Evolutionary conservation across 2,888 invertebrate species (phyloP), one percentile per base, ranked within the genome.

Genomic region (Nysson spinosus): DNA sequence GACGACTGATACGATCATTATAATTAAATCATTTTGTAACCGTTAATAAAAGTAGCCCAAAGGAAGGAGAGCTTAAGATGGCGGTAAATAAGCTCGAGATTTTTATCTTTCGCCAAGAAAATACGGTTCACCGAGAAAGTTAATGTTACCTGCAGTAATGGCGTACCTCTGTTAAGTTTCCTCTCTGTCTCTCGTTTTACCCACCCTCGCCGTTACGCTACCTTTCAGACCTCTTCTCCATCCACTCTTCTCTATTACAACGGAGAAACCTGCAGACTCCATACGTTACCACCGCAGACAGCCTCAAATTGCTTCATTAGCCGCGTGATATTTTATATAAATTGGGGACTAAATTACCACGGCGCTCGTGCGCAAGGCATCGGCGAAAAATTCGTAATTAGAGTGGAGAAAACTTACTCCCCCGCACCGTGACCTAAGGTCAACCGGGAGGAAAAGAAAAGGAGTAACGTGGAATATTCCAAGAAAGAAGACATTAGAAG

Each of bases 241-340:
- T 44, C 56, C 46, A 34, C 55, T 63, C 72, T 76, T 78, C 80
- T 79, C 75, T 72, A 69, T 81, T 80, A 81, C 75, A 78, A 75
- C 61, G 52, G 49, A 49, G 75, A 58, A 57, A 66, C 74, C 68
- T 62, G 75, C 77, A 80, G 80, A 83, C 81, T 82, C 80, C 81
- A 83, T 85, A 84, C 81, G 82, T 86, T 85, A 86, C 64, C 75
- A 68, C 69, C 70, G 75, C 68, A 81, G 86, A 82, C 85, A 84
- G 84, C 84, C 79, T 86, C 85, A 85, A 87, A 87, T 86, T 86
- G 85, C 85, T 86, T 86, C 86, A 85, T 86, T 86, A 87, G 83
- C 83, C 76, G 74, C 75, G 78, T 81, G 81, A 85, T 85, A 85
- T 85, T 86, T 85, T 85, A 85, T 85, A 86, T 84, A 85, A 86